Base-by-base conservation (phyloP, 2,113 vertebrate species). In the Stegostoma tigrinum region DNA sequence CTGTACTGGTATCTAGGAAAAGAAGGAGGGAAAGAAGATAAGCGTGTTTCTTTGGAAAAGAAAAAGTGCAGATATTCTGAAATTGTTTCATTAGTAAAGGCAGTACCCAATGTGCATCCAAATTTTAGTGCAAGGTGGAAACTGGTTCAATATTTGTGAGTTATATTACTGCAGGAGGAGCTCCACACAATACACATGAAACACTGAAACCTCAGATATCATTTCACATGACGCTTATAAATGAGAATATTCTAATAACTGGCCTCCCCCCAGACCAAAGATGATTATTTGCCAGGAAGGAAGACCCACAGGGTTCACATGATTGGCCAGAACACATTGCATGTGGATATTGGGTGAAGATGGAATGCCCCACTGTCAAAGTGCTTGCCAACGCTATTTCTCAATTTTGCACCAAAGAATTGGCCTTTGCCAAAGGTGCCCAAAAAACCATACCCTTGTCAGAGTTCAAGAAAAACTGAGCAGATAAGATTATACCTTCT, bases 1-100 rank as follows among this genome's bases (percentile, higher is more conserved):
- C 98, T 97, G 98, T 98, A 97, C 99, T 99, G 98, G 98, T 96
- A 96, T 97, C 97, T 97, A 96, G 96, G 97, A 96, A 96, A 96
- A 96, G 97, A 96, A 95, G 42, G 38, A 95, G 24, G 23, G n/a
- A 67, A 42, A 66, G 21, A 30, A 27, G 52, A 52, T 70, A 34
- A 52, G 87, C 24, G 0, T 72, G 8, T 89, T 30, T 55, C 27
- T 27, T 55, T 15, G 27, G 30, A 55, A 55, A 55, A 52, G 21
- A 83, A 52, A 87, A 89, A 38, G 24, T 34, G 52, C 24, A 90
- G 48, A 61, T 90, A 90, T 90, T 83, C 80, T 3, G 17, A 83
- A 38, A 83, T 83, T 45, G 17, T 42, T 83, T 19, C 45, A 45
- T 38, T 17, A 80, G 34, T 64, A 64, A 90, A 64, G 5, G n/a